These are phyloP conservation scores for Pissodes strobi DNA, from an alignment of 1,140 invertebrate genomes.

Conservation along the genomic window DNA sequence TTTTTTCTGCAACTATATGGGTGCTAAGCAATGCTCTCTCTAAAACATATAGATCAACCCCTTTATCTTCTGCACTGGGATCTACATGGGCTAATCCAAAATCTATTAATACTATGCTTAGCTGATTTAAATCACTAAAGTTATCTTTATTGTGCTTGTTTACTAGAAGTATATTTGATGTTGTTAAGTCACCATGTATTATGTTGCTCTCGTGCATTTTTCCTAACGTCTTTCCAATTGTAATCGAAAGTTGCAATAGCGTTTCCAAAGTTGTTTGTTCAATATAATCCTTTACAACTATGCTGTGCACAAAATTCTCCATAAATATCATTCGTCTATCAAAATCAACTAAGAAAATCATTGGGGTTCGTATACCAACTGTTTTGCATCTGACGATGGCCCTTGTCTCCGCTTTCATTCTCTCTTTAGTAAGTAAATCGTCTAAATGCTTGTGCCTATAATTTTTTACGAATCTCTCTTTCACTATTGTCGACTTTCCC, in stretches of 20 bases:
- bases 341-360: conserved; percentile 81
- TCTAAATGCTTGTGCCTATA: conserved; percentile 91
- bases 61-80: conserved; percentile 85
- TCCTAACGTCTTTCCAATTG: conserved; percentile 76
- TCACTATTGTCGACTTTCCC: conserved; percentile 79
- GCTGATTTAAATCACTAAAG: conserved; percentile 52
- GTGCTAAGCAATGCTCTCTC: conserved; percentile 92
- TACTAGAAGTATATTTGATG: conserved; percentile 86
- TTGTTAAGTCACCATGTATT: conserved; percentile 98
- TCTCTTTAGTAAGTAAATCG: conserved; percentile 78
- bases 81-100: conserved; percentile 89
- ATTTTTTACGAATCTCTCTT: conserved; percentile 90
- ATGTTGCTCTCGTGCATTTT: conserved; percentile 84
- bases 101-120: conserved; percentile 79
- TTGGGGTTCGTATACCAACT: conserved; percentile 79
- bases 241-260: conserved; percentile 63
- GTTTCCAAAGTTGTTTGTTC: conserved; percentile 52
- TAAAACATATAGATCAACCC: conserved; percentile 96
- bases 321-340: conserved; percentile 79
- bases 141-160: conserved; percentile 53
- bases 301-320: conserved; percentile 77
- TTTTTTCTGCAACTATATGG: conserved; percentile 75
- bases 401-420: conserved; percentile 87
- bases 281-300: conserved; percentile 82
- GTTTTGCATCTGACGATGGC: conserved; percentile 79